These are phyloP conservation scores for Amphipyra berbera DNA, from an alignment of 2,888 invertebrate species.

Conservation along the genomic window DNA sequence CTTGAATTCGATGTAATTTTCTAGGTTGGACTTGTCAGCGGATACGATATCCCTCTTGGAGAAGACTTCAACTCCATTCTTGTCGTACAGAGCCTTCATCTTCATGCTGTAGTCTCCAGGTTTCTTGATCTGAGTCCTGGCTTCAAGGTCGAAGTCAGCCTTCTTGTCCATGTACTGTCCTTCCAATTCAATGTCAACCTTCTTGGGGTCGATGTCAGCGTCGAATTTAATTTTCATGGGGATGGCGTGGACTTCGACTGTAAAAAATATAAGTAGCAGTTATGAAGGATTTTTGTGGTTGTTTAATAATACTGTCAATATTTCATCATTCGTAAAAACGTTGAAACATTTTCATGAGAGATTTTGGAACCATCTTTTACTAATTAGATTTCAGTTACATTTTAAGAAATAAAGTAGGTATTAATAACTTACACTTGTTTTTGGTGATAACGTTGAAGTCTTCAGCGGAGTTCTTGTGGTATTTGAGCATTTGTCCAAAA, in stretches of 20 bases:
- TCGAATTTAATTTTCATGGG: slow-evolving; percentile 88
- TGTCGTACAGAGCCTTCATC: slow-evolving; percentile 70
- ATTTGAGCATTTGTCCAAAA: slow-evolving; percentile 81
- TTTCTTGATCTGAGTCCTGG: slow-evolving; percentile 82
- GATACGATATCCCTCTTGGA: slow-evolving; percentile 89
- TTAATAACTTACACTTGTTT: slow-evolving; percentile 86
- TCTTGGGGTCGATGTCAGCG: slow-evolving; percentile 89
- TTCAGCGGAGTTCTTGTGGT: slow-evolving; percentile 71
- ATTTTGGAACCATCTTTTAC: too few relatives aligned
- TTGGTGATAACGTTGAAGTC: slow-evolving; percentile 87
- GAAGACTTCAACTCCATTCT: slow-evolving; percentile 83
- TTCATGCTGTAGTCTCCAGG: slow-evolving; percentile 83
- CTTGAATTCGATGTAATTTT: slow-evolving; percentile 90
- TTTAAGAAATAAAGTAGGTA: too few relatives aligned
- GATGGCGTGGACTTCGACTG: slow-evolving; percentile 89
- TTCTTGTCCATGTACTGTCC: slow-evolving; percentile 90
- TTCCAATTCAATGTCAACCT: slow-evolving; percentile 89
- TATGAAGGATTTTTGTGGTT: too few relatives aligned
- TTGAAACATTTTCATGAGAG: too few relatives aligned
- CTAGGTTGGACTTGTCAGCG: slow-evolving; percentile 90
- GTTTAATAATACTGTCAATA: too few relatives aligned
- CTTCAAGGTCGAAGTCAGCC: slow-evolving; percentile 90
- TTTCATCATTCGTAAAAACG: too few relatives aligned
- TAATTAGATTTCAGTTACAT: too few relatives aligned
- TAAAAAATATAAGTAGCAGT: slow-evolving; percentile 18